Evolutionary conservation across 2,797 vertebrate genomes (phyloP).

Genomic region (Thalassophryne amazonica): DNA sequence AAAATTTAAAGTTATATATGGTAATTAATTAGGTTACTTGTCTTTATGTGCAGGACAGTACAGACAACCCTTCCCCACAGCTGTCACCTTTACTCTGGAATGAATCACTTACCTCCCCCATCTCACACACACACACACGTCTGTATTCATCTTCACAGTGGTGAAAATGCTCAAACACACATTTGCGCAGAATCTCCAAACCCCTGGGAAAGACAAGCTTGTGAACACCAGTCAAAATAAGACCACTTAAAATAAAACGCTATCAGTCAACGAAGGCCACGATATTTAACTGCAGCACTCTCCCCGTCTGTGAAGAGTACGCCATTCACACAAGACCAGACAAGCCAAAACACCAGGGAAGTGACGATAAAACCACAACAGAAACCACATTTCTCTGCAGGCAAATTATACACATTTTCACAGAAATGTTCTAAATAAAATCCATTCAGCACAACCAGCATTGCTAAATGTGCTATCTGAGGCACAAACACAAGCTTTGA

Average conservation of each 20-base stretch:
- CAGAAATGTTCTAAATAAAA: too few species aligned
- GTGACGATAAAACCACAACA: too few species aligned
- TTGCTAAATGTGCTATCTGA: slow-evolving; percentile 1
- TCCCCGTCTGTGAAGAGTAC: not conserved
- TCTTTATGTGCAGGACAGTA: not conserved
- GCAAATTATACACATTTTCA: too few species aligned
- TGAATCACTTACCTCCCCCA: slow-evolving; percentile 3
- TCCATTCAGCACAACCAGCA: not conserved
- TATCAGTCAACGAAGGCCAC: not conserved
- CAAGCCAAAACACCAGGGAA: not conserved
- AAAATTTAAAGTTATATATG: too few species aligned
- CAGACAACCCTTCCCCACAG: not conserved
- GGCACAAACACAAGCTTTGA: slow-evolving; percentile 1
- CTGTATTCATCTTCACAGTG: too few species aligned
- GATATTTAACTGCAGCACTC: not conserved
- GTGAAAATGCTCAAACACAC: too few species aligned
- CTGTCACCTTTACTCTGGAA: not conserved
- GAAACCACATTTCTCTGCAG: too few species aligned
- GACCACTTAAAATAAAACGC: not conserved
- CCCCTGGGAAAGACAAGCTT: not conserved
- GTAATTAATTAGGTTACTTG: slow-evolving; percentile 2
- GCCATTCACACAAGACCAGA: not conserved
- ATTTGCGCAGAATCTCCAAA: not conserved
- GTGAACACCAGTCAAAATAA: not conserved
- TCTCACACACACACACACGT: not conserved